Evolutionary conservation across 2,888 invertebrate genomes (phyloP), one percentile per base, ranked within the genome.

Genomic region (Drosophila rellima): DNA sequence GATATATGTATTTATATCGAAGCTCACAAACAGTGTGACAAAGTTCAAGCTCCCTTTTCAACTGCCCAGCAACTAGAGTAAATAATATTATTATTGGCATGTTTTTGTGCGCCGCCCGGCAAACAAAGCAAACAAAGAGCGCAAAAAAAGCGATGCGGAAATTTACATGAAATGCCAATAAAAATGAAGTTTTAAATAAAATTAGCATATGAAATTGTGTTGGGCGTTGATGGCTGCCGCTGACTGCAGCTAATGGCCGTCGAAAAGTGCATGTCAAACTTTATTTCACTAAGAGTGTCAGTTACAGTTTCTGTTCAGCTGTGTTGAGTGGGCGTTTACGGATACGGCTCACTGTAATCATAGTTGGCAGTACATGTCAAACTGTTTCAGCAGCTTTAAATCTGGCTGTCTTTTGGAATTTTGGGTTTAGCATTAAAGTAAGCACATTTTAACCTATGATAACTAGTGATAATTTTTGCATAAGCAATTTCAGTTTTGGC

Each of bases 161-260:
- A 88, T 89, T 88, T 80, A 72, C 89, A 85, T 88, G 67, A 85
- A 88, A 82, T 55, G 61, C 35, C 44, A 59, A 88, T 89, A 78
- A 85, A 86, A 89, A 70, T 56, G 26, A 40, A 64, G 52, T 64
- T 71, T 62, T 80, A 69, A 63, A 67, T 74, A 61, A 72, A 74
- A 89, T 80, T 70, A 48, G 70, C 78, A 70, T 74, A 50, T 40
- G 29, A 50, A 55, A 57, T 40, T 29, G 50, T 8, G 15, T 31
- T 23, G 50, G 17, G 44, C 60, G 13, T n/a, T 26, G 37, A 20
- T 39, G 59, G 29, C 39, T 29, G 29, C 29, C 26, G 48, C 33
- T 39, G 18, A 23, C 35, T 29, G 51, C 51, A 51, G 52, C 37
- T 52, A 45, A 45, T 45, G 26, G 26, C 15, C 17, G 39, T 29